A percentile compares a stretch with the other conserved stretches of the same genome.
Conservation (phyloP, 2,113 vertebrate species). For the Todiramphus chloris region DNA sequence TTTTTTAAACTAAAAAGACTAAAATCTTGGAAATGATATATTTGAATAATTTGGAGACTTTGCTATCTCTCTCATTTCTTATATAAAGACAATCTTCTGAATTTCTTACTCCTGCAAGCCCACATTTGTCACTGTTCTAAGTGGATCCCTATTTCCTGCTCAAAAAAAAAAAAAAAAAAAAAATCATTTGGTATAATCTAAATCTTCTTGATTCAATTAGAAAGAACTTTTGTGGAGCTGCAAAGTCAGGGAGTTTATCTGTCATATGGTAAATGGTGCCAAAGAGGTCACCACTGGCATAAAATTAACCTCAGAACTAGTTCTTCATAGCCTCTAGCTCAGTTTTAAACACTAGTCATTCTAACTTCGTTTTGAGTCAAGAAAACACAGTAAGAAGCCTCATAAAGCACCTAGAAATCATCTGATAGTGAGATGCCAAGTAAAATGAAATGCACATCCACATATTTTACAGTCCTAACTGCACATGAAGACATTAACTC, state of each 20-base stretch:
- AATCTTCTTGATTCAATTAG: conserved; percentile 16
- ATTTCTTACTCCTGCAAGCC: not conserved
- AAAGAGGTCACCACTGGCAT: not conserved
- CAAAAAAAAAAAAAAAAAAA: not conserved
- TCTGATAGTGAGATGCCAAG: not conserved
- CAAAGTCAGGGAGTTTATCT: not conserved
- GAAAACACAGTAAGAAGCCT: not conserved
- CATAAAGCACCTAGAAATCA: not conserved
- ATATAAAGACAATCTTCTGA: not conserved
- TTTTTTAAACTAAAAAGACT: not conserved
- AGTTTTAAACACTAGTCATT: not conserved
- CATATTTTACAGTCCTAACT: not conserved
- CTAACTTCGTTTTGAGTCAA: not conserved
- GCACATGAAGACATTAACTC: not conserved
- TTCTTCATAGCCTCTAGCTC: not conserved
- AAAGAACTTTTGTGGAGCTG: not conserved
- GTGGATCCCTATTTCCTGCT: not conserved
- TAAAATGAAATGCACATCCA: not conserved
- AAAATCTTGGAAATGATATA: not conserved
- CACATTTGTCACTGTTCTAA: not conserved
- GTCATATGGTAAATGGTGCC: not conserved
- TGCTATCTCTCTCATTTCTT: not conserved
- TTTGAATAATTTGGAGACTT: conserved; percentile 9
- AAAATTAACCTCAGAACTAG: not conserved
- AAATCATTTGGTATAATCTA: not conserved